Base-by-base conservation (phyloP, 2,888 invertebrate genomes). In the Macrophya alboannulata region DNA sequence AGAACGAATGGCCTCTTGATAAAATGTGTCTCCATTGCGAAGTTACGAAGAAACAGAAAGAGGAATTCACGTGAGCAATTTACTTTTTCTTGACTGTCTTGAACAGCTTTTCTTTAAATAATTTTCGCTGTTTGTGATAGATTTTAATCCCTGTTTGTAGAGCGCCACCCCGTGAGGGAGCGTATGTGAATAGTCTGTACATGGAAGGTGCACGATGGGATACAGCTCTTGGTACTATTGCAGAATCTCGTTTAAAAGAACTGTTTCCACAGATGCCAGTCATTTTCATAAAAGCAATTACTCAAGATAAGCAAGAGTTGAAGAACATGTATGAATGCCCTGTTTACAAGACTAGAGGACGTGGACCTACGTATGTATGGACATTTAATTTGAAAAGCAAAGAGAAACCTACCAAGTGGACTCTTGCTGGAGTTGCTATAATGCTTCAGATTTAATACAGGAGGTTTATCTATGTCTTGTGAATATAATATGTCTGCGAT, bases 151-250 rank as follows among this genome's bases (percentile, higher is more conserved):
- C 10, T 65, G 74, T 21, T 55, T 72, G 25, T 88, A 97, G 97
- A 55, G 95, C 96, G 0, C 96, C 98, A 0, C 98, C 99, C 0
- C 96, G 98, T 76, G 99, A 99, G 92, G 99, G 99, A 25, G 98
- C 98, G 5, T 98, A 97, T 93, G 96, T 99, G 84, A 96, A 97
- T 93, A 98, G 98, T 0, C 94, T 99, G 85, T 98, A 95, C 93
- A 98, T 99, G 97, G 99, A 99, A 94, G 99, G 99, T 74, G 99
- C 99, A 17, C 96, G 98, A 87, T 99, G 99, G 99, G 99, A 99
- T 93, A 95, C 95, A 25, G 95, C 95, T 89, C 92, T 95, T 15
- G 97, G 98, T 84, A 96, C 96, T 90, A 97, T 99, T 86, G 95
- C 96, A 15, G 98, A 99, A 91, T 97, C 98, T 0, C 95, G 96